phyloP scores from a whole-genome alignment of 2,888 invertebrate species.

The Eucera pruinosa region DNA sequence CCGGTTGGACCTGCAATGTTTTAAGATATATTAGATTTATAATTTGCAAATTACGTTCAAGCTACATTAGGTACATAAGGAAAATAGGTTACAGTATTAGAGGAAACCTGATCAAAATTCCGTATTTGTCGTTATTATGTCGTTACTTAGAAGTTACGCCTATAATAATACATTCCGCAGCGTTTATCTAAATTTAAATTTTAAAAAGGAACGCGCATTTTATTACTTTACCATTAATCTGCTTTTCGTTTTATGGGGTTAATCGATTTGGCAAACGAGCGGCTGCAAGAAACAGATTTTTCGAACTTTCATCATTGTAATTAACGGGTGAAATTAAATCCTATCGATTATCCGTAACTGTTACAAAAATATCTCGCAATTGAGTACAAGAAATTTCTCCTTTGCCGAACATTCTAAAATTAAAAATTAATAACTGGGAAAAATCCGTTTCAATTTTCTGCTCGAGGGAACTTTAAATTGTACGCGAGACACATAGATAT shows the following conservation, averaged over 20 bases:
- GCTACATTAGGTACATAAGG: too few species aligned
- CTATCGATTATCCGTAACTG: not conserved
- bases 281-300: not conserved
- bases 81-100: too few species aligned
- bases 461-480: not conserved
- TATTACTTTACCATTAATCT: not conserved
- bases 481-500: not conserved
- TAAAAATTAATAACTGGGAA: too few species aligned
- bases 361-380: not conserved
- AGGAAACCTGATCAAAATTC: too few species aligned
- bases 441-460: not conserved
- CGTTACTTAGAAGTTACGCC: too few species aligned
- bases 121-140: too few species aligned
- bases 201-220: not conserved
- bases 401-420: not conserved
- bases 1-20: too few species aligned
- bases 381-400: not conserved
- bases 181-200: not conserved
- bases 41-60: too few species aligned
- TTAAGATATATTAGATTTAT: too few species aligned
- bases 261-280: too few species aligned
- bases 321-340: constrained; percentile 15
- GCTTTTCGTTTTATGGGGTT: too few species aligned
- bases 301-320: constrained; percentile 9
- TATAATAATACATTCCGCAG: too few species aligned